Evolutionary conservation across 2,888 invertebrate genomes (phyloP).

Genomic region (Macrosoma leucophasiata): DNA sequence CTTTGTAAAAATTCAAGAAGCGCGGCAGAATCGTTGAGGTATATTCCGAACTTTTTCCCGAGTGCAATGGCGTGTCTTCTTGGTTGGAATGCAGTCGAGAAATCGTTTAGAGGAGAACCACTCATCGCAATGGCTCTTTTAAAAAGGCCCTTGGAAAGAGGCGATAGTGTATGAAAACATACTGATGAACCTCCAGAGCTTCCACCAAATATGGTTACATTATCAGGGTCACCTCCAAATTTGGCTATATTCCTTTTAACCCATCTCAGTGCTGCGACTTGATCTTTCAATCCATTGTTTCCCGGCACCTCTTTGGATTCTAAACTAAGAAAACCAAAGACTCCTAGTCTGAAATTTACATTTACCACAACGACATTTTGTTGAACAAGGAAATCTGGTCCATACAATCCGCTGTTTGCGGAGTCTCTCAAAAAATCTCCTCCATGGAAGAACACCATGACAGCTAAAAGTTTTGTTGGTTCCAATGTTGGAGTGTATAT

Average conservation of each 20-base stretch:
- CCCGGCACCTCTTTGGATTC: no score
- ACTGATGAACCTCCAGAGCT: slow-evolving; percentile 42
- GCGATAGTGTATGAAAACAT: slow-evolving; percentile 38
- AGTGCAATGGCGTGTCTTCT: slow-evolving; percentile 30
- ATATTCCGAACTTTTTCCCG: slow-evolving; percentile 30
- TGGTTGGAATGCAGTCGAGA: slow-evolving; percentile 29
- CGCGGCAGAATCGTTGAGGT: slow-evolving; percentile 29
- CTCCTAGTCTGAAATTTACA: no score
- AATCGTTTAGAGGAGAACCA: slow-evolving; percentile 35
- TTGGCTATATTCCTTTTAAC: no score
- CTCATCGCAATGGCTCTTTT: slow-evolving; percentile 44
- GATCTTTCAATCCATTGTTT: no score
- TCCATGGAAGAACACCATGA: slow-evolving; percentile 39
- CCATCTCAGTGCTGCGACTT: no score
- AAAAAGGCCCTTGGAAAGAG: slow-evolving; percentile 45
- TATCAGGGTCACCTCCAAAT: no score
- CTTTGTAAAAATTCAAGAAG: slow-evolving; percentile 31
- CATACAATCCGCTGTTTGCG: slow-evolving; percentile 32
- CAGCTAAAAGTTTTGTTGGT: slow-evolving; percentile 29
- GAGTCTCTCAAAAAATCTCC: slow-evolving; percentile 33
- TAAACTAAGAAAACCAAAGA: no score
- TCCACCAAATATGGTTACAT: slow-evolving; percentile 38
- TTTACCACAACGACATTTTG: no score
- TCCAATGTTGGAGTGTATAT: slow-evolving; percentile 35
- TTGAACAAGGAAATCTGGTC: no score